Percentiles rank a stretch among this genome's conserved stretches.
Evolutionary conservation across 1,140 invertebrate species (phyloP).

Genomic region (Leptonema lineaticorne): DNA sequence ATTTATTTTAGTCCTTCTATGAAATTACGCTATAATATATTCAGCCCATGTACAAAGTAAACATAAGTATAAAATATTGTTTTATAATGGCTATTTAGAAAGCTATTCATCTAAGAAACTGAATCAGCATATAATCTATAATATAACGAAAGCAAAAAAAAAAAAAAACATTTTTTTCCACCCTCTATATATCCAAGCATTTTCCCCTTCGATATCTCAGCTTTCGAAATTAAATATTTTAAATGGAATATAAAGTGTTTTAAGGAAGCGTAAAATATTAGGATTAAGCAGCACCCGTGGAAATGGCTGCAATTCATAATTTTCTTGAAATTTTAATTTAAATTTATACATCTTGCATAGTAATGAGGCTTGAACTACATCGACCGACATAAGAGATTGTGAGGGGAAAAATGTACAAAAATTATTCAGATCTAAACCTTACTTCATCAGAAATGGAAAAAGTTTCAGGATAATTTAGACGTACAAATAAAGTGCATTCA

Average conservation of each 20-base stretch:
- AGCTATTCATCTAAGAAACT: not conserved
- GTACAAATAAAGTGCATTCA: too few species aligned
- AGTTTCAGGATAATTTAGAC: not conserved
- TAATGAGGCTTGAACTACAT: conserved; percentile 27
- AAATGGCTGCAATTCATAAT: conserved; percentile 31
- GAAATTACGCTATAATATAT: too few species aligned
- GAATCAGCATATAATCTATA: conserved; percentile 16
- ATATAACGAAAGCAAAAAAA: too few species aligned
- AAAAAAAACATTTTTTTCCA: conserved; percentile 5
- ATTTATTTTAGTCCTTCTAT: not conserved
- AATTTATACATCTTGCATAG: conserved; percentile 37
- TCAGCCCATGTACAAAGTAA: not conserved
- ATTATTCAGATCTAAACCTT: conserved; percentile 31
- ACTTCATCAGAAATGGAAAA: not conserved
- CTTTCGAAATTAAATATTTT: conserved; percentile 24
- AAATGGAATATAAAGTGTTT: conserved; percentile 32
- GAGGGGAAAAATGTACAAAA: not conserved
- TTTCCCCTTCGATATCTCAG: not conserved
- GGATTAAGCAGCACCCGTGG: conserved; percentile 21
- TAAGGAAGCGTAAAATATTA: conserved; percentile 30
- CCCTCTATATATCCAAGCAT: too few species aligned
- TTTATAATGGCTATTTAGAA: too few species aligned
- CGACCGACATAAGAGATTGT: not conserved
- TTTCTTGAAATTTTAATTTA: conserved; percentile 33
- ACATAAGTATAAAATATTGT: too few species aligned